Conservation (phyloP, 2,797 vertebrate genomes). For the Parotocinclus haroldoi region DNA sequence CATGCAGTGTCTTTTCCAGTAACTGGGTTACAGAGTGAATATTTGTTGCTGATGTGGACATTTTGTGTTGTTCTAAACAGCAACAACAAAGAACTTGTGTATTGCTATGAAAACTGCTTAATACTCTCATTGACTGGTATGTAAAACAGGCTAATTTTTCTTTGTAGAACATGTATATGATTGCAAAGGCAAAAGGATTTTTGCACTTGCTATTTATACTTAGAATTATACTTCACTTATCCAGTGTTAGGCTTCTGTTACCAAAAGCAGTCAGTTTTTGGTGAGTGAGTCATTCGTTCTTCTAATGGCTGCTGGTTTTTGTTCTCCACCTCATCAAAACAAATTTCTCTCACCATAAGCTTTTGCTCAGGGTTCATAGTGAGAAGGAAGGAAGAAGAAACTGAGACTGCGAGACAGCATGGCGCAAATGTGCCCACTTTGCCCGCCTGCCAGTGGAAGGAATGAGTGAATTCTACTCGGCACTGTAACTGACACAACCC, state of each 20-base stretch:
- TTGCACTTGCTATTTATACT: conserved; percentile 57
- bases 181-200: conserved; percentile 29
- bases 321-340: conserved; percentile 28
- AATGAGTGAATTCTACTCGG: conserved; percentile 27
- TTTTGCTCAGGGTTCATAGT: conserved; percentile 7
- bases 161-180: conserved; percentile 47
- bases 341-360: conserved; percentile 25
- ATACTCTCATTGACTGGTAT: conserved; percentile 63
- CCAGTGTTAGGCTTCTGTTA: conserved; percentile 65
- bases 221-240: conserved; percentile 47
- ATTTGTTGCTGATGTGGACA: conserved; percentile 61
- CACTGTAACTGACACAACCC: conserved; percentile 45
- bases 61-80: conserved; percentile 52
- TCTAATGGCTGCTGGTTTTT: conserved; percentile 45
- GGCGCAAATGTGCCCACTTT: conserved; percentile 36
- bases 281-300: conserved; percentile 21
- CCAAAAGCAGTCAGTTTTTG: conserved; percentile 52
- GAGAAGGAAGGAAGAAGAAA: conserved; percentile 22
- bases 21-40: conserved; percentile 58
- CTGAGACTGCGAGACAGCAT: conserved; percentile 41
- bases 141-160: conserved; percentile 67
- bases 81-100: conserved; percentile 55
- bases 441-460: conserved; percentile 25
- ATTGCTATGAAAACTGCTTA: conserved; percentile 75
- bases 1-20: conserved; percentile 42